phyloP scores from a whole-genome alignment of 2,797 vertebrate species.

The Arrhamphus sclerolepis region DNA sequence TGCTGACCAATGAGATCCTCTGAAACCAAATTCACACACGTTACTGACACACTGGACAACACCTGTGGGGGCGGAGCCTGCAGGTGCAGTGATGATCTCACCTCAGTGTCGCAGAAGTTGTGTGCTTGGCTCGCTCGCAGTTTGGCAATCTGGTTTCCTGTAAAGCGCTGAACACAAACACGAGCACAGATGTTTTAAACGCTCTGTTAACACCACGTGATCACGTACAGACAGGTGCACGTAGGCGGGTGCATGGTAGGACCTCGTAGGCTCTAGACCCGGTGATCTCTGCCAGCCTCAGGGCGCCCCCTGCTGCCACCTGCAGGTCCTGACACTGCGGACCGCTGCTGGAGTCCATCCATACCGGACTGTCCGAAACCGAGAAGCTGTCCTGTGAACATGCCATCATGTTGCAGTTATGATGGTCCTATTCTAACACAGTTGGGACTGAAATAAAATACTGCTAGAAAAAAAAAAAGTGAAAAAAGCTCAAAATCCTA shows the following conservation, averaged over 20 bases:
- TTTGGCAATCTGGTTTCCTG: constrained; percentile 95
- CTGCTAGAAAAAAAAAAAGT: too few relatives aligned
- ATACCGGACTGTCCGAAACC: constrained; percentile 19
- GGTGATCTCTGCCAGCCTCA: constrained; percentile 84
- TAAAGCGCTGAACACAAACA: constrained; percentile 86
- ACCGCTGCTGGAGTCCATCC: constrained; percentile 86
- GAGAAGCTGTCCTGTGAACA: constrained; percentile 40
- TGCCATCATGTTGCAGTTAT: not conserved
- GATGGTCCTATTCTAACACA: too few relatives aligned
- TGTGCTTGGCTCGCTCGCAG: constrained; percentile 80
- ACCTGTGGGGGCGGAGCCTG: not conserved
- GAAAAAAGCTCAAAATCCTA: too few relatives aligned
- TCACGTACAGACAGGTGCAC: not conserved
- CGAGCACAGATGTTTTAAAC: not conserved
- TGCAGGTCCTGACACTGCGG: constrained; percentile 86
- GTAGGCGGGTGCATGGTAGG: not conserved
- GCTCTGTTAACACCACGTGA: too few relatives aligned
- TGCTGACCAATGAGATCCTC: constrained; percentile 96
- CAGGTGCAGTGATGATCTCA: constrained; percentile 42
- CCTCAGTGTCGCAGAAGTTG: constrained; percentile 86
- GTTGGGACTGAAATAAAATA: too few relatives aligned
- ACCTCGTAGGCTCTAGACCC: constrained; percentile 96
- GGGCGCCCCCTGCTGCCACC: constrained; percentile 83
- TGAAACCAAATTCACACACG: constrained; percentile 60
- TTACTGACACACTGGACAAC: not conserved